Evolutionary conservation across 2,113 vertebrate genomes (phyloP), one percentile per base, ranked within the genome.

Genomic region (Neodontobutis hainanensis): DNA sequence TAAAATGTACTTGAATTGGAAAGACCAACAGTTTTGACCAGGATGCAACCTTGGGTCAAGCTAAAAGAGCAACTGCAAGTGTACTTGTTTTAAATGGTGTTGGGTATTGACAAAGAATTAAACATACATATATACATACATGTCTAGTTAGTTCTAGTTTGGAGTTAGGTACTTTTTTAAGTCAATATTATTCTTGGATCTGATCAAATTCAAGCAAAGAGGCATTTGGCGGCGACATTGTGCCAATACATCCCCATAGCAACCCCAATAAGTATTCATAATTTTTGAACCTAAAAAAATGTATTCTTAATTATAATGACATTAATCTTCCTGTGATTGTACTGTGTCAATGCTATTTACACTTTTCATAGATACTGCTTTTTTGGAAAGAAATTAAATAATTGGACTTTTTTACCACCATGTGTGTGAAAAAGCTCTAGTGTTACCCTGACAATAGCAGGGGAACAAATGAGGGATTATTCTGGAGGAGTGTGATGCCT

Each of bases 401-500:
- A 86, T 87, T 73, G 81, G 89, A 81, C 84, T 89, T 82, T 85
- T 86, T 80, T 78, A 75, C 76, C 47, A 70, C 48, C 62, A 56
- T 48, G 65, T 84, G 85, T 85, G 86, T 80, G 80, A 89, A 88
- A 90, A 87, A 82, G 84, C 67, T 8, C 74, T 66, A 65, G 73
- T 80, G 70, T 73, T 84, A 52, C 71, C 77, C 65, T 70, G 80
- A 89, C 84, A 91, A 91, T 90, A 80, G 81, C 81, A 70, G 59
- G 61, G 84, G 85, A 86, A 91, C 85, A 91, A 92, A 90, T 84
- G 75, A 84, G 85, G 85, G 86, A 91, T 92, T 92, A 91, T 90
- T 87, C 83, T 75, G 73, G 68, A 90, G 84, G 79, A 85, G 87
- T 86, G 87, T 87, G 87, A 85, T 84, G 85, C 78, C 86, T 84